Percentiles rank a stretch among this genome's conserved stretches.
phyloP scores from a whole-genome alignment of 2,797 vertebrate species.

The Hypotaenidia okinawae region DNA sequence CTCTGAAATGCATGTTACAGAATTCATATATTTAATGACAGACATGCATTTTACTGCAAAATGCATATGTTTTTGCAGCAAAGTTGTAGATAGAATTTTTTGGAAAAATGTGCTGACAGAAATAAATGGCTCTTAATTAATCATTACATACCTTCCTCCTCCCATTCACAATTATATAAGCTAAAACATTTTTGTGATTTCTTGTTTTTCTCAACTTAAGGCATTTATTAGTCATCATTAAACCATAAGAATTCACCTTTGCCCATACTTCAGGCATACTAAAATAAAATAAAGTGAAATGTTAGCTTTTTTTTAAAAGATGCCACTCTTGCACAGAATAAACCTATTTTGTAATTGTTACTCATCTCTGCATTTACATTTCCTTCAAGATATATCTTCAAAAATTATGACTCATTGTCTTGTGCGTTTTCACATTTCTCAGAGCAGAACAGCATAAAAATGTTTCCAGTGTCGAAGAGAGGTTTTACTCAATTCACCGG shows the following conservation, averaged over 20 bases:
- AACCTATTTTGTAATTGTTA: not conserved
- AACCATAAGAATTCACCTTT: not conserved
- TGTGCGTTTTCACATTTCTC: constrained; percentile 33
- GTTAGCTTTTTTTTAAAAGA: not conserved
- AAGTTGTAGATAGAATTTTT: not conserved
- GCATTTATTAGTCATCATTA: not conserved
- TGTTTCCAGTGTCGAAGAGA: not conserved
- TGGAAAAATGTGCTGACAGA: not conserved
- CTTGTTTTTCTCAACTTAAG: not conserved
- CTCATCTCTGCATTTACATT: not conserved
- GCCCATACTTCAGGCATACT: not conserved
- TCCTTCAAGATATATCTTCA: not conserved
- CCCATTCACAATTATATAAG: not conserved
- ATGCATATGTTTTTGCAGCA: not conserved
- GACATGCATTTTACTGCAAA: constrained; percentile 12
- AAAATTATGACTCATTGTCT: not conserved
- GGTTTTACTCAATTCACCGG: constrained; percentile 44
- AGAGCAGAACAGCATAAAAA: constrained; percentile 3
- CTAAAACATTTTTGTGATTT: not conserved
- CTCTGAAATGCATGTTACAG: constrained; percentile 3
- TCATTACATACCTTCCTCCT: not conserved
- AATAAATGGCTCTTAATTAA: not conserved
- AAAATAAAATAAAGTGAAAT: not conserved
- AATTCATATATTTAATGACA: constrained; percentile 32
- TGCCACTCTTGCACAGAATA: not conserved